phyloP scores from a whole-genome alignment of 1,140 invertebrate species.

The Cyrtorhinus lividipennis region DNA sequence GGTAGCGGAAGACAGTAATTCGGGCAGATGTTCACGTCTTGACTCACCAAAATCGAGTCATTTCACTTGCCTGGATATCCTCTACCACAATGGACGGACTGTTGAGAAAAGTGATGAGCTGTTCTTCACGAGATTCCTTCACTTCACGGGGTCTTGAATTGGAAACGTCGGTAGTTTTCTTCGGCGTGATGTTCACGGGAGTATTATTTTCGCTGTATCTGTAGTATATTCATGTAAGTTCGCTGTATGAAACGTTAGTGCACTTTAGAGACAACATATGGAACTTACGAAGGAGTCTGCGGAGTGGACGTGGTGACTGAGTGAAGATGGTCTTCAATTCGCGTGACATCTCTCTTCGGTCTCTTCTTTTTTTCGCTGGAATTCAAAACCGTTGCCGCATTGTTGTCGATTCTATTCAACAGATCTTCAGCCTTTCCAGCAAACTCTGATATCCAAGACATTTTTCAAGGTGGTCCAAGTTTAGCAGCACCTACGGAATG shows the following conservation, averaged over 20 bases:
- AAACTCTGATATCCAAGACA: conserved; percentile 72
- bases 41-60: background rate
- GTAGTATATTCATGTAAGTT: no score
- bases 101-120: conserved; percentile 23
- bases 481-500: background rate
- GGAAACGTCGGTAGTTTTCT: background rate
- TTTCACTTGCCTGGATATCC: conserved; percentile 11
- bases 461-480: conserved; percentile 28
- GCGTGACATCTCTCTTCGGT: background rate
- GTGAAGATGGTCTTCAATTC: background rate
- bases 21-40: background rate
- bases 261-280: background rate
- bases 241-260: background rate
- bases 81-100: conserved; percentile 12
- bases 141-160: background rate
- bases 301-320: background rate
- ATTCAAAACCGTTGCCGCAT: conserved; percentile 56
- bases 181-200: background rate
- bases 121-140: conserved; percentile 17
- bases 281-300: background rate
- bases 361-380: conserved; percentile 30
- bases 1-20: background rate
- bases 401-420: conserved; percentile 69
- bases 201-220: background rate
- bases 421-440: conserved; percentile 72